Conservation (phyloP, 2,113 vertebrate species). For the Lampris megalopsis region DNA sequence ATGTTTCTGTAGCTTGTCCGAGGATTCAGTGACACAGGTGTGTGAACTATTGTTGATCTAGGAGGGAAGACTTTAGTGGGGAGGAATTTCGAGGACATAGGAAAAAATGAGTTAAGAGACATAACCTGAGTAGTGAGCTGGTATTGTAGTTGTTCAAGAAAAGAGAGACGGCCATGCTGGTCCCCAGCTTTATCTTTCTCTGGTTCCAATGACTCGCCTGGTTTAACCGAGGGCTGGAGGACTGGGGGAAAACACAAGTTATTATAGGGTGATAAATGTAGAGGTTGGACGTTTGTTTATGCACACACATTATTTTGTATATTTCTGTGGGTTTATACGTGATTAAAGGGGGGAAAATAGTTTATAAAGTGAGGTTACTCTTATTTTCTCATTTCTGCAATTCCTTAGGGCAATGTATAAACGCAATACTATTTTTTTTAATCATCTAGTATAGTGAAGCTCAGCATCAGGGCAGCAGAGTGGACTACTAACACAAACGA, state of each 20-base stretch:
- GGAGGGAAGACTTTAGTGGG: neutral
- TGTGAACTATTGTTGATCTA: neutral
- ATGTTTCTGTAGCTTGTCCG: too few species aligned
- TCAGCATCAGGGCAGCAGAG: slow-evolving; percentile 17
- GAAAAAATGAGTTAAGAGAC: neutral
- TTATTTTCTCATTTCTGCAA: too few species aligned
- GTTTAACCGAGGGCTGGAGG: neutral
- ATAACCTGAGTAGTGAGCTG: slow-evolving; percentile 84
- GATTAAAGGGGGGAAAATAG: too few species aligned
- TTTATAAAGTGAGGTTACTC: too few species aligned
- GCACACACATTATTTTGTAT: neutral
- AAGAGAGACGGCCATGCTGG: slow-evolving; percentile 62
- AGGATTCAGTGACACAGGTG: too few species aligned
- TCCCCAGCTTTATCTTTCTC: slow-evolving; percentile 41
- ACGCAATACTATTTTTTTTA: slow-evolving; percentile 2
- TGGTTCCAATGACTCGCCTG: slow-evolving; percentile 26
- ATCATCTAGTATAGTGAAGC: slow-evolving; percentile 13
- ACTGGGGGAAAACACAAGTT: neutral
- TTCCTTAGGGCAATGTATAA: neutral
- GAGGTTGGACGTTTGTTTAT: neutral
- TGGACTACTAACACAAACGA: slow-evolving; percentile 11
- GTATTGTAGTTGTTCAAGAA: slow-evolving; percentile 82
- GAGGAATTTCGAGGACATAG: neutral
- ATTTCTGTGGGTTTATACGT: too few species aligned
- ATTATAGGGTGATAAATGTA: neutral